phyloP scores from a whole-genome alignment of 2,797 vertebrate species.

The Arremon brunneinucha region DNA sequence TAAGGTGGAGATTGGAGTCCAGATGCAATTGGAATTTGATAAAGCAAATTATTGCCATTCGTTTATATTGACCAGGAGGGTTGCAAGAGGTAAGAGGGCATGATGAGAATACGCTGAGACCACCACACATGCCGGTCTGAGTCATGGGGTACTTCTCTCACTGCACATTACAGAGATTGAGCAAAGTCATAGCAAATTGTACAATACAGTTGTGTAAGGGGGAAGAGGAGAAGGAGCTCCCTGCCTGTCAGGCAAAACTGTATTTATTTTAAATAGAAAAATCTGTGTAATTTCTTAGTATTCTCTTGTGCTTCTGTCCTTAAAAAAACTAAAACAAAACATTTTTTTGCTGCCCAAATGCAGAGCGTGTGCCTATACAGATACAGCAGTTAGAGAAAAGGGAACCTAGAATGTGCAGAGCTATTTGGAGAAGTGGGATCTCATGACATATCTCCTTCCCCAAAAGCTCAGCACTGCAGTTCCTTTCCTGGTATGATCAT shows the following conservation, averaged over 20 bases:
- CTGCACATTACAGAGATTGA: neutral
- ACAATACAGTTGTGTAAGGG: neutral
- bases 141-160: neutral
- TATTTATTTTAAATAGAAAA: slow-evolving; percentile 37
- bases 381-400: neutral
- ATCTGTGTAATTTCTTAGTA: slow-evolving; percentile 13
- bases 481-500: neutral
- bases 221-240: neutral
- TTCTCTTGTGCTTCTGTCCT: neutral
- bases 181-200: neutral
- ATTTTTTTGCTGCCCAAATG: neutral
- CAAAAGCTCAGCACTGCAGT: slow-evolving; percentile 14
- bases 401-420: neutral
- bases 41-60: neutral
- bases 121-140: neutral
- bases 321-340: neutral
- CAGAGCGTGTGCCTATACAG: neutral
- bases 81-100: neutral
- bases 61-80: neutral
- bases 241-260: neutral
- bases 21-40: neutral
- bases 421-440: slow-evolving; percentile 44
- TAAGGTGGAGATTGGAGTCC: neutral
- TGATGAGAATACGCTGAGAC: neutral
- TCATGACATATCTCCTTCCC: slow-evolving; percentile 18